phyloP scores from a whole-genome alignment of 2,113 vertebrate species.

The Serilophus lunatus region DNA sequence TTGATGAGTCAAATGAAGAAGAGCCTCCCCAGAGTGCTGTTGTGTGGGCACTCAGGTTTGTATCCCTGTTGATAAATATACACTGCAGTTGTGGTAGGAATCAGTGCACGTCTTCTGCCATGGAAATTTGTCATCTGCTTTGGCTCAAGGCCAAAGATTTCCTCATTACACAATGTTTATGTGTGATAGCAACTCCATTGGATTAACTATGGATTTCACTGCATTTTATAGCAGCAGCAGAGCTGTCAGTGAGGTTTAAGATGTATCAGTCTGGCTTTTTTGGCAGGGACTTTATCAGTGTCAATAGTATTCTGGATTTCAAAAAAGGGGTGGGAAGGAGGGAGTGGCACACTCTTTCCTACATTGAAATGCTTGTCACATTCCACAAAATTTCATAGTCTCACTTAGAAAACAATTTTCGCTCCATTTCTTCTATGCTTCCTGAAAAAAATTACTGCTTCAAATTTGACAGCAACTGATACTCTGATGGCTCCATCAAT shows the following conservation, averaged over 20 bases:
- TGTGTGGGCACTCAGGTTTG: not conserved
- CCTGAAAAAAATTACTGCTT: constrained; percentile 31
- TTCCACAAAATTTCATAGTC: not conserved
- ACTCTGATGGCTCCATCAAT: not conserved
- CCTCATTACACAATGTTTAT: not conserved
- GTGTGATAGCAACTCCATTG: not conserved
- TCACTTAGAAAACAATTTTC: constrained; percentile 14
- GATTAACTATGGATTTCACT: not conserved
- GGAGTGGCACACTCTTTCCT: not conserved
- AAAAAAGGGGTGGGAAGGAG: constrained; percentile 3
- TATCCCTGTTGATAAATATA: not conserved
- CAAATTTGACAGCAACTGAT: constrained; percentile 14
- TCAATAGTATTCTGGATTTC: not conserved
- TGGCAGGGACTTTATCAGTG: constrained; percentile 12
- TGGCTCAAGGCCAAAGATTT: not conserved
- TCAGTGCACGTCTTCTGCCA: not conserved
- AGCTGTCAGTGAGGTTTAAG: not conserved
- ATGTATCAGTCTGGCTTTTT: not conserved
- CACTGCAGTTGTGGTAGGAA: not conserved
- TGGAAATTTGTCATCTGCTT: not conserved
- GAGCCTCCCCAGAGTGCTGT: not conserved
- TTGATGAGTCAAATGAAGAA: not conserved
- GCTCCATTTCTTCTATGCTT: constrained; percentile 7
- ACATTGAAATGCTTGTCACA: not conserved
- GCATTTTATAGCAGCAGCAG: not conserved